Percentiles rank a stretch among this genome's conserved stretches.
phyloP scores from a whole-genome alignment of 2,888 invertebrate species.

The Nowickia ferox region DNA sequence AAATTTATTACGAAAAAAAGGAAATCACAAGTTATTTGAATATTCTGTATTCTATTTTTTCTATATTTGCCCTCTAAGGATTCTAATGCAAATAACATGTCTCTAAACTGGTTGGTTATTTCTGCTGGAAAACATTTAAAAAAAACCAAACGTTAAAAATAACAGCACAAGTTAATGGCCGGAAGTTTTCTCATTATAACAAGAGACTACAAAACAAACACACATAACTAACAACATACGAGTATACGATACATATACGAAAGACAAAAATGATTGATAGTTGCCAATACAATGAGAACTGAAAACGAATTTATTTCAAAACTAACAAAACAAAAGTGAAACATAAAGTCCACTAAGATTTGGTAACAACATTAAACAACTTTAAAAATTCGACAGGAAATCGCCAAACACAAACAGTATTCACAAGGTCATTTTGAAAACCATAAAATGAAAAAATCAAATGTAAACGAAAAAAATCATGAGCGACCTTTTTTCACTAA shows the following conservation, averaged over 20 bases:
- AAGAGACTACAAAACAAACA: constrained; percentile 47
- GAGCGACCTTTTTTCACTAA: constrained; percentile 33
- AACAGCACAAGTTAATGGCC: constrained; percentile 69
- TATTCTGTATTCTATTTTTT: no score
- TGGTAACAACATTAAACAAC: constrained; percentile 47
- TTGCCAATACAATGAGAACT: constrained; percentile 68
- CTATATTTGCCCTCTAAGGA: no score
- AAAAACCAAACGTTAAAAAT: constrained; percentile 32
- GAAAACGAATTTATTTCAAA: constrained; percentile 64
- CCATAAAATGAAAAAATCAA: background rate
- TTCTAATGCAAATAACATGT: no score
- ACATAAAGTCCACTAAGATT: constrained; percentile 39
- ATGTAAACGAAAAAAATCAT: constrained; percentile 22
- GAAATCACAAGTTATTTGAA: no score
- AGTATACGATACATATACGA: constrained; percentile 10
- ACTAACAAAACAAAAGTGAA: constrained; percentile 40
- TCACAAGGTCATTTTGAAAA: constrained; percentile 68
- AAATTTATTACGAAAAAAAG: no score
- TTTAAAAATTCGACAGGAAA: constrained; percentile 67
- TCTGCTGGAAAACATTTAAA: constrained; percentile 12
- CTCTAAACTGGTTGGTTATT: constrained; percentile 9
- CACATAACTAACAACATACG: constrained; percentile 16
- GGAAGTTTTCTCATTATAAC: constrained; percentile 68
- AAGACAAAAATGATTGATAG: constrained; percentile 66
- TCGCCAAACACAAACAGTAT: constrained; percentile 52